A percentile compares a stretch with the other conserved stretches of the same genome.
These are phyloP conservation scores for Rugalucina vietnamica DNA, from an alignment of 2,888 invertebrate genomes.

Conservation along the genomic window DNA sequence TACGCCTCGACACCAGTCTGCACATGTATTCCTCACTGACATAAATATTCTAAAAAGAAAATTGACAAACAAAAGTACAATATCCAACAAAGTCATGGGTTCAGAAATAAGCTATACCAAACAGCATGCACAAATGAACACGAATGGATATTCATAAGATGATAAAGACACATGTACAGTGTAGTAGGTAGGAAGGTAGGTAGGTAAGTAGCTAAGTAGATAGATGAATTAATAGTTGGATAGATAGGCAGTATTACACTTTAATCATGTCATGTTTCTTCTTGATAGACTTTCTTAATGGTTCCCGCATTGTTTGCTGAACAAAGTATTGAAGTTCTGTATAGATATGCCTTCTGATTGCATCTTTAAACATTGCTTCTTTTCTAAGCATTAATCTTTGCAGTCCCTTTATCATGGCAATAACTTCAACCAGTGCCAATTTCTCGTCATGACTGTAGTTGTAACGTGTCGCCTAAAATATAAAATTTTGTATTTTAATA, in stretches of 20 bases:
- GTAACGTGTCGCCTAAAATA: constrained; percentile 93
- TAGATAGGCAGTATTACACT: too few relatives aligned
- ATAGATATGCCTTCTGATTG: constrained; percentile 95
- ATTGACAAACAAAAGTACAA: constrained; percentile 42
- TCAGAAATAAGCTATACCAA: too few relatives aligned
- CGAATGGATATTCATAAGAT: too few relatives aligned
- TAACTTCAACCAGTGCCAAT: constrained; percentile 98
- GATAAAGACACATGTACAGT: too few relatives aligned
- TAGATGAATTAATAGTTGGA: too few relatives aligned
- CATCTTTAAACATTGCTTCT: constrained; percentile 97
- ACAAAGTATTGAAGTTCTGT: constrained; percentile 98
- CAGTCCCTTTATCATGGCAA: constrained; percentile 99
- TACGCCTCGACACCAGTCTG: constrained; percentile 97
- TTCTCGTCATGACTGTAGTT: constrained; percentile 99
- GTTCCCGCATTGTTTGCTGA: constrained; percentile 94
- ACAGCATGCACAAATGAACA: too few relatives aligned
- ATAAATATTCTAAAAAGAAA: constrained; percentile 91
- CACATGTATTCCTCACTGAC: constrained; percentile 98
- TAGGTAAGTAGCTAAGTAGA: too few relatives aligned
- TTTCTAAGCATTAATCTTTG: constrained; percentile 96
- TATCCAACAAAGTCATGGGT: background rate
- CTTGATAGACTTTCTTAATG: constrained; percentile 97
- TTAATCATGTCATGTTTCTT: constrained; percentile 97
- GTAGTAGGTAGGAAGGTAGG: too few relatives aligned
- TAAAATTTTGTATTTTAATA: too few relatives aligned